Percentiles rank a stretch among this genome's conserved stretches.
Conservation (phyloP, 2,797 vertebrate genomes). For the Pipistrellus pygmaeus region DNA sequence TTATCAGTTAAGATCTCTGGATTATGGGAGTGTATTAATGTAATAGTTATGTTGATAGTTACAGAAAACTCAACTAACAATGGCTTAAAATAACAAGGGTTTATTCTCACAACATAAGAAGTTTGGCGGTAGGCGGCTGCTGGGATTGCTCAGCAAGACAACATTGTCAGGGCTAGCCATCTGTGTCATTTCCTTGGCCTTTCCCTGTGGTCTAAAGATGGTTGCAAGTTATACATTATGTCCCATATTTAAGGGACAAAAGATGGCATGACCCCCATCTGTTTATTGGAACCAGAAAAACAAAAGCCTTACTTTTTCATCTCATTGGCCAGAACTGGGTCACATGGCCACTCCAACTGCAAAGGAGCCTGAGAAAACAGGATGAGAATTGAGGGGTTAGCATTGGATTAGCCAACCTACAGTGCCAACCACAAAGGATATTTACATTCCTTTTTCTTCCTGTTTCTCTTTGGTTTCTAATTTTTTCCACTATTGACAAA, state of each 20-base stretch:
- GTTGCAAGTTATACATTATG: background rate
- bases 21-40: background rate
- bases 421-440: background rate
- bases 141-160: background rate
- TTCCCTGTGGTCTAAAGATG: background rate
- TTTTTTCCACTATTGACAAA: slow-evolving; percentile 3
- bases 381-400: background rate
- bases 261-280: background rate
- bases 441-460: background rate
- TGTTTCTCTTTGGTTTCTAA: slow-evolving; percentile 1
- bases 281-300: background rate
- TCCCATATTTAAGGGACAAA: background rate
- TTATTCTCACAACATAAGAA: slow-evolving; percentile 45
- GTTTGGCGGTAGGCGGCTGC: slow-evolving; percentile 6
- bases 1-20: background rate
- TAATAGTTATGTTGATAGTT: background rate
- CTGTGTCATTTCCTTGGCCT: slow-evolving; percentile 3
- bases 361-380: background rate
- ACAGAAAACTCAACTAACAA: slow-evolving; percentile 33
- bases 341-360: background rate
- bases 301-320: background rate
- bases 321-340: background rate
- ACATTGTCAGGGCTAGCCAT: background rate
- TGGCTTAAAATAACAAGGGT: slow-evolving; percentile 52
- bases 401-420: background rate